Conservation (phyloP, 2,888 invertebrate species). For the Chrysolina oricalcia region DNA sequence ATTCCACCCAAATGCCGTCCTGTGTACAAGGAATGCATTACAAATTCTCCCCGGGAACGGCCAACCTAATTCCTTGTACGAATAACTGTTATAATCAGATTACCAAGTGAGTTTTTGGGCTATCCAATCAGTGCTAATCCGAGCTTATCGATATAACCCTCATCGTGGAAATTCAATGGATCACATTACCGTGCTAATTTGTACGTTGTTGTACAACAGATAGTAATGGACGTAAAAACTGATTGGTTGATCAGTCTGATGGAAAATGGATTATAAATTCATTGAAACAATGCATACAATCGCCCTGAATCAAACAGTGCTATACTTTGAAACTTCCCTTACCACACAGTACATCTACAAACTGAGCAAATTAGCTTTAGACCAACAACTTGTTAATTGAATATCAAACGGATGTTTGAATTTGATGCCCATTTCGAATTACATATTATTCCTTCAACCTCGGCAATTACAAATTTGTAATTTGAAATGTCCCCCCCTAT, state of each 20-base stretch:
- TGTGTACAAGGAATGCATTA: conserved; percentile 2
- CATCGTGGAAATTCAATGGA: conserved; percentile 30
- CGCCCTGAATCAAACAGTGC: too few species aligned
- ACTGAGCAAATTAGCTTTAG: too few species aligned
- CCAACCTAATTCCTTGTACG: conserved; percentile 66
- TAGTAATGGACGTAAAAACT: not conserved
- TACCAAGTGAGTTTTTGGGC: conserved; percentile 60
- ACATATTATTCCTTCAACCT: too few species aligned
- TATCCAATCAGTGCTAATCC: conserved; percentile 60
- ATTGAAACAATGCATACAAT: not conserved
- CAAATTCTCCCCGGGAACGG: conserved; percentile 38
- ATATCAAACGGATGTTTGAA: too few species aligned
- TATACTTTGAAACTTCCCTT: too few species aligned
- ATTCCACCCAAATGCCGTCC: not conserved
- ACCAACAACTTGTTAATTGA: too few species aligned
- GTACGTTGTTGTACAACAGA: not conserved
- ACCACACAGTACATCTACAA: too few species aligned
- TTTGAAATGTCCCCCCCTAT: too few species aligned
- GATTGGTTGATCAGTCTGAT: conserved; percentile 1
- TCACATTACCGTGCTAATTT: conserved; percentile 40
- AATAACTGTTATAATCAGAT: conserved; percentile 70
- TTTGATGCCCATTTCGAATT: too few species aligned
- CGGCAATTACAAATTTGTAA: too few species aligned
- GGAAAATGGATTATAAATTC: not conserved
- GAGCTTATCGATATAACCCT: conserved; percentile 42